phyloP scores from a whole-genome alignment of 1,140 invertebrate species.

The Papilio xuthus region DNA sequence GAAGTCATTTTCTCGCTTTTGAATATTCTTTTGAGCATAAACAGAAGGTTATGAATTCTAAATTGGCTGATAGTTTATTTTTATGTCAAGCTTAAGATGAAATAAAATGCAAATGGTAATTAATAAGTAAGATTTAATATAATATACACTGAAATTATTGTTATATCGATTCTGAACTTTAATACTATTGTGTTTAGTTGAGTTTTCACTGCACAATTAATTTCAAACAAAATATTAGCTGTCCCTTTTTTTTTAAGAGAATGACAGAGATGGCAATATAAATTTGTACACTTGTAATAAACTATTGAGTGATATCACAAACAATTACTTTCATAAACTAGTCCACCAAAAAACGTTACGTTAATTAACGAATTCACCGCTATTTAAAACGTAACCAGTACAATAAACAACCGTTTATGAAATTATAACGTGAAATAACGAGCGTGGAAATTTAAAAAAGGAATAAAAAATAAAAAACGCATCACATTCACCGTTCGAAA shows the following conservation, averaged over 20 bases:
- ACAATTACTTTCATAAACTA: background rate
- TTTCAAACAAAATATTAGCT: no score
- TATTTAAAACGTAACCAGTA: background rate
- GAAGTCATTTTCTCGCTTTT: conserved; percentile 49
- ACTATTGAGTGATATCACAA: no score
- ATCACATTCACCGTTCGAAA: conserved; percentile 50
- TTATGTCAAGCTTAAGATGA: background rate
- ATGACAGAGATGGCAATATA: no score
- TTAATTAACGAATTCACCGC: background rate
- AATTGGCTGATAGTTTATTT: conserved; percentile 20
- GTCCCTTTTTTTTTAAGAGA: no score
- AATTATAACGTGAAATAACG: conserved; percentile 34
- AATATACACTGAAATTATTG: no score
- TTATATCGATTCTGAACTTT: no score
- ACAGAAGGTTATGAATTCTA: background rate
- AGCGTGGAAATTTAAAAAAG: conserved; percentile 27
- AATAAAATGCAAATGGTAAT: background rate
- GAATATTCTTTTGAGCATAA: conserved; percentile 64
- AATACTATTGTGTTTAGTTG: no score
- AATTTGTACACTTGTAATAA: background rate
- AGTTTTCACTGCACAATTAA: no score
- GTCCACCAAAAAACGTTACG: background rate
- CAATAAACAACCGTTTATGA: conserved; percentile 12
- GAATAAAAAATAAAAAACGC: conserved; percentile 42
- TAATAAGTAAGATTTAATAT: no score